Percentiles rank a stretch among this genome's conserved stretches.
phyloP scores from a whole-genome alignment of 2,113 vertebrate genomes.

The Laticauda laticaudata region DNA sequence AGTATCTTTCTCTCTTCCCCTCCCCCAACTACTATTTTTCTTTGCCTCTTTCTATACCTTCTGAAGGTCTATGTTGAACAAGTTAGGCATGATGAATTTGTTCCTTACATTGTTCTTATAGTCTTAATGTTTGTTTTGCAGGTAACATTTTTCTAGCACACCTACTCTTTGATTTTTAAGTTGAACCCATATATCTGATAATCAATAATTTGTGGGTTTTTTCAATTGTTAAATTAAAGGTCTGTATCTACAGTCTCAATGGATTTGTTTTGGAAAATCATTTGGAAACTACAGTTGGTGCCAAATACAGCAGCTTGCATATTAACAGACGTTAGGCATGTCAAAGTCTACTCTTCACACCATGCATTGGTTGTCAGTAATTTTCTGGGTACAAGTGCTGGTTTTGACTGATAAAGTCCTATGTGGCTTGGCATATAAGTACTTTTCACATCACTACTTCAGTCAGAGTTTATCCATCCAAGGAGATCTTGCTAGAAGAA shows the following conservation, averaged over 20 bases:
- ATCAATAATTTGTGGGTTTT: not conserved
- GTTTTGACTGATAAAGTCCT: not conserved
- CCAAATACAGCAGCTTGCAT: not conserved
- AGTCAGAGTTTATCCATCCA: not conserved
- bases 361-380: not conserved
- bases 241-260: not conserved
- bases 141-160: not conserved
- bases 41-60: not conserved
- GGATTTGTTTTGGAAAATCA: not conserved
- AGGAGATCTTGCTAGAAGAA: not conserved
- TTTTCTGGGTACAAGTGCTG: not conserved
- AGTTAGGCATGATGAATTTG: not conserved
- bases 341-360: not conserved
- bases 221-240: not conserved
- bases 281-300: not conserved
- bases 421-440: not conserved
- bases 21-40: not conserved
- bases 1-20: not conserved
- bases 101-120: not conserved
- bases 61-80: not conserved
- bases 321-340: not conserved
- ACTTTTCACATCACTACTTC: not conserved
- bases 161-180: not conserved
- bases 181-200: not conserved
- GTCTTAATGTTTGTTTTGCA: not conserved